Percentiles rank a stretch among this genome's conserved stretches.
Conservation (phyloP, 2,888 invertebrate genomes). For the Epistrophe eligans region DNA sequence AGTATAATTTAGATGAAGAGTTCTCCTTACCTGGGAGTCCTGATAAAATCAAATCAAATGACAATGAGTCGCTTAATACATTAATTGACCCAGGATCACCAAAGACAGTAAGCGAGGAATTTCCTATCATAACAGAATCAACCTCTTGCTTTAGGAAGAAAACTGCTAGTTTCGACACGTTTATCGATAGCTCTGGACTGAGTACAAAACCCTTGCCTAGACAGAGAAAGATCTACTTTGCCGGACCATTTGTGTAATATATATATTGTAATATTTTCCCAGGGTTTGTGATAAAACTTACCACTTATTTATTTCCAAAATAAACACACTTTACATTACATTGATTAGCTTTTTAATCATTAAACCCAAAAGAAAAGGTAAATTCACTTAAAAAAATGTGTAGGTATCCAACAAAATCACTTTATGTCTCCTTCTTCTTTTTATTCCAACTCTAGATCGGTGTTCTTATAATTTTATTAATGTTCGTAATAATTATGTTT, state of each 20-base stretch:
- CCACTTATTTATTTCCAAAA: constrained; percentile 17
- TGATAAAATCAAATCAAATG: constrained; percentile 77
- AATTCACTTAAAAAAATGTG: not conserved
- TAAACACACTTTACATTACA: not conserved
- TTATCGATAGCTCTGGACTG: constrained; percentile 82
- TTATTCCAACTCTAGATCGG: too few species aligned
- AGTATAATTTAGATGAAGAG: constrained; percentile 83
- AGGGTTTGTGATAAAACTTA: constrained; percentile 9
- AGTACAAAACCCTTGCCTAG: constrained; percentile 82
- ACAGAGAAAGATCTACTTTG: constrained; percentile 83
- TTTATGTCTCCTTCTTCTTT: not conserved
- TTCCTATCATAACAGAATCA: constrained; percentile 63
- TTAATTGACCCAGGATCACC: constrained; percentile 38
- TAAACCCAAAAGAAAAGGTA: not conserved
- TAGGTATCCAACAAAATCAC: not conserved
- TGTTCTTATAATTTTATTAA: too few species aligned
- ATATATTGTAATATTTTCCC: not conserved
- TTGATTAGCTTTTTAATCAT: not conserved
- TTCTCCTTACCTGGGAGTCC: constrained; percentile 78
- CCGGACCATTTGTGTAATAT: constrained; percentile 83
- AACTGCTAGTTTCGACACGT: constrained; percentile 81
- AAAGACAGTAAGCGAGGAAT: constrained; percentile 70
- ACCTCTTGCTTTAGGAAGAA: constrained; percentile 70
- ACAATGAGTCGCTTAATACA: constrained; percentile 66
- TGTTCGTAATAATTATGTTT: too few species aligned